phyloP scores from a whole-genome alignment of 2,113 vertebrate species.

The Semicossyphus pulcher region DNA sequence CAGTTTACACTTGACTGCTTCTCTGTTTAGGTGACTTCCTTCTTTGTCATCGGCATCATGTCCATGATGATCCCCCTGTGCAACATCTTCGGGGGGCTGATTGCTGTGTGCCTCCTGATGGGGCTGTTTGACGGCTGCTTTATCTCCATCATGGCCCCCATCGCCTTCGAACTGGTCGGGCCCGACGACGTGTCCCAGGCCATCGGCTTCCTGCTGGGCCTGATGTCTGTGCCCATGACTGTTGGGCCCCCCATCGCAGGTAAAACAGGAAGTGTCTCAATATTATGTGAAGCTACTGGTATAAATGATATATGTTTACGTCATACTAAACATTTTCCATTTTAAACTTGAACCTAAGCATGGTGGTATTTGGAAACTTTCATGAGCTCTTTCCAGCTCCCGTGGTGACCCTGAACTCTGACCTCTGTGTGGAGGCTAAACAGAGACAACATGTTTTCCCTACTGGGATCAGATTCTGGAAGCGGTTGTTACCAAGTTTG shows the following conservation, averaged over 20 bases:
- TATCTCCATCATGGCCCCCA: slow-evolving; percentile 98
- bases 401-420: too few relatives aligned
- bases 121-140: slow-evolving; percentile 98
- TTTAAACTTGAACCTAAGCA: not conserved
- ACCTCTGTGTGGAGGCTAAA: too few relatives aligned
- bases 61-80: slow-evolving; percentile 98
- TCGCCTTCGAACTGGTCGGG: slow-evolving; percentile 96
- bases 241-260: slow-evolving; percentile 96
- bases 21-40: slow-evolving; percentile 89
- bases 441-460: too few relatives aligned
- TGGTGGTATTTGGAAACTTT: not conserved
- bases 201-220: slow-evolving; percentile 95
- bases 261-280: slow-evolving; percentile 61
- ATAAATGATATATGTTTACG: too few relatives aligned
- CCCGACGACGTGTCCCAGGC: slow-evolving; percentile 92
- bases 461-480: too few relatives aligned
- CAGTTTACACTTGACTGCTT: not conserved
- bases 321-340: too few relatives aligned
- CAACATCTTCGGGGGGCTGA: slow-evolving; percentile 87
- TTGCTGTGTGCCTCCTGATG: slow-evolving; percentile 96
- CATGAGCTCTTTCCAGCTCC: too few relatives aligned
- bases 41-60: slow-evolving; percentile 95
- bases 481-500: too few relatives aligned
- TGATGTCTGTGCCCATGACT: slow-evolving; percentile 97
- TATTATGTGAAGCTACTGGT: too few relatives aligned